Evolutionary conservation across 2,113 vertebrate species (phyloP).

Genomic region (Smithornis capensis): DNA sequence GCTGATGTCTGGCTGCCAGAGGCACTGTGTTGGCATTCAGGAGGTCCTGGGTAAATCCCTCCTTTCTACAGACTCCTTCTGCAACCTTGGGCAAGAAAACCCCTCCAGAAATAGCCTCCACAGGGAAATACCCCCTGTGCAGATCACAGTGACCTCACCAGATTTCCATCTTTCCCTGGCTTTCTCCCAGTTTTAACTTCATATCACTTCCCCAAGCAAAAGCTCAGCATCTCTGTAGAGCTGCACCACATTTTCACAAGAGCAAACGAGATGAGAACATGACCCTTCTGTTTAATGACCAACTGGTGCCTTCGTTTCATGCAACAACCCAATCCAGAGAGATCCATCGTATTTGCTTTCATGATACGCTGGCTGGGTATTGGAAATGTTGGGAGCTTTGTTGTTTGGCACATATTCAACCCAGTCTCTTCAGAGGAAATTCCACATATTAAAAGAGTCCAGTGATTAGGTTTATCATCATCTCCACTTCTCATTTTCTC

Average conservation of each 20-base stretch:
- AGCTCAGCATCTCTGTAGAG: not conserved
- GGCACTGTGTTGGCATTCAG: not conserved
- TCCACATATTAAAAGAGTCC: not conserved
- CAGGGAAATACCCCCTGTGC: fast-evolving
- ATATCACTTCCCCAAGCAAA: fast-evolving
- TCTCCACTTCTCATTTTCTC: constrained; percentile 15
- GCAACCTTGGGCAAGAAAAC: not conserved
- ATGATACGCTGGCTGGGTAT: not conserved
- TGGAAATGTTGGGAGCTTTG: not conserved
- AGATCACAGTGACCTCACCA: not conserved
- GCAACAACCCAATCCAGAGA: not conserved
- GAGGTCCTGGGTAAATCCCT: not conserved
- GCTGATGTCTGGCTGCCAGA: not conserved
- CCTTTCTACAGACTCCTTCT: not conserved
- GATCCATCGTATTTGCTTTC: not conserved
- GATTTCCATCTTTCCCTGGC: not conserved
- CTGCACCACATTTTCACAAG: fast-evolving
- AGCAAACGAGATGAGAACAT: fast-evolving
- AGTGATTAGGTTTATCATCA: constrained; percentile 38
- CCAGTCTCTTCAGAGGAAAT: constrained; percentile 41
- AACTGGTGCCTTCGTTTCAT: not conserved
- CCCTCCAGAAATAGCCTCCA: not conserved
- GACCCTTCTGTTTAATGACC: not conserved
- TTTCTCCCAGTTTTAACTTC: not conserved
- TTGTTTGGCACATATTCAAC: constrained; percentile 17